Evolutionary conservation across 2,797 vertebrate genomes (phyloP), one percentile per base, ranked within the genome.

Genomic region (Darevskia mixta): DNA sequence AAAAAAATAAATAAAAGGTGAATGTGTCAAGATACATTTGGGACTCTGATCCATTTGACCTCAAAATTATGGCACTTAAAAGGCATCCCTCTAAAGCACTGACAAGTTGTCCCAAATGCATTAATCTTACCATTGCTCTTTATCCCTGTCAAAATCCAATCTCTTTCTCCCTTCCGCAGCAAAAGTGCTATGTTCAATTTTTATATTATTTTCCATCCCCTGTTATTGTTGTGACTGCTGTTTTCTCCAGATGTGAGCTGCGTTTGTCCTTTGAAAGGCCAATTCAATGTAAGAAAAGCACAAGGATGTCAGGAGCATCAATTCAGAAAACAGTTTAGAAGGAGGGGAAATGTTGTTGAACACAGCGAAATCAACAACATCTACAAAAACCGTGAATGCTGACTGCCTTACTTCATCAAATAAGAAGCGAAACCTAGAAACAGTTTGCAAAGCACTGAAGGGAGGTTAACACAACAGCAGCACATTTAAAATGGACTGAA

Each of bases 361-460:
- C 29, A 3, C 1, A 0, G 5, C 85, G n/a, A 85, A 92, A 92
- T 2, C 77, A 88, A 86, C 76, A 77, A 32, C 18, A 79, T 76
- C 86, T 78, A 43, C 32, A 87, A 79, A 79, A 80, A 72, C 0
- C 86, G n/a, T 87, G 66, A 92, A 90, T 87, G 90, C 9, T 55
- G 4, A 17, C 0, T 87, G 38, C 29, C 64, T 90, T 38, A 77
- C 0, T 87, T 88, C 4, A 10, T 18, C 35, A 23, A 45, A 86
- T n/a, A 86, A 66, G 88, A 89, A 79, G 67, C 77, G 90, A 90
- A 78, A 81, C 88, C 15, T 86, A 35, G 13, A 35, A 91, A 61
- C 29, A 87, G 5, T 4, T 82, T 13, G 58, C 64, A 45, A 5
- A 17, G 25, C 43, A 87, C 1, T 25, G 38, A 27, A 92, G 64